A percentile compares a stretch with the other conserved stretches of the same genome.
Conservation (phyloP, 2,113 vertebrate genomes). For the Marmota monax region DNA sequence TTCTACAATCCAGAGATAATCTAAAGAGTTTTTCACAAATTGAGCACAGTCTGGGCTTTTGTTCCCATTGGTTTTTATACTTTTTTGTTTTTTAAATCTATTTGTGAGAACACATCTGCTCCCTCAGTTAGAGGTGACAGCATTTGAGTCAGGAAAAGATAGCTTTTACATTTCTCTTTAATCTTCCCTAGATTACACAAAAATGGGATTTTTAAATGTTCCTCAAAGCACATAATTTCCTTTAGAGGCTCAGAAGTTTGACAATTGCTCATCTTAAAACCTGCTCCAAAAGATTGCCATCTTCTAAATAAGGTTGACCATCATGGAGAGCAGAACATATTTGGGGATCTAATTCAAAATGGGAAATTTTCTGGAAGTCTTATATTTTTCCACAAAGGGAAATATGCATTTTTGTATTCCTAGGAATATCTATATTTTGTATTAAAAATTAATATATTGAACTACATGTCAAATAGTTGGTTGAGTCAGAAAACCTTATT, state of each 20-base stretch:
- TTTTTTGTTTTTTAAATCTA: not conserved
- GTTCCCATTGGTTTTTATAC: too few species aligned
- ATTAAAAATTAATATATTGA: conserved; percentile 34
- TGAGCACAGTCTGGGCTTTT: not conserved
- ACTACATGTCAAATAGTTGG: not conserved
- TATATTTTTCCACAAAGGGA: conserved; percentile 13
- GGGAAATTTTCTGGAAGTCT: not conserved
- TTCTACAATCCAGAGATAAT: not conserved
- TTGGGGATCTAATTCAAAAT: not conserved
- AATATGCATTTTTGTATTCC: not conserved
- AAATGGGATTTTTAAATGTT: conserved; percentile 10
- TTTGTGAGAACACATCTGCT: not conserved
- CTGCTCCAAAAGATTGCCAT: not conserved
- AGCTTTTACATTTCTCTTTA: not conserved
- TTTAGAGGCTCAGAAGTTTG: not conserved
- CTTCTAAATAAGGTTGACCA: not conserved
- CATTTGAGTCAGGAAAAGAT: not conserved
- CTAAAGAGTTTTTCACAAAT: not conserved
- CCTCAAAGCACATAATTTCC: not conserved
- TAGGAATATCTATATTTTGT: not conserved
- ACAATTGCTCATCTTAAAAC: not conserved
- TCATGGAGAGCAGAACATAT: not conserved
- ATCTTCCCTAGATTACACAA: not conserved
- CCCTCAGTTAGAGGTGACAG: not conserved
- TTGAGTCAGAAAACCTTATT: not conserved